phyloP scores from a whole-genome alignment of 1,140 invertebrate genomes.

The Laupala kohalensis region DNA sequence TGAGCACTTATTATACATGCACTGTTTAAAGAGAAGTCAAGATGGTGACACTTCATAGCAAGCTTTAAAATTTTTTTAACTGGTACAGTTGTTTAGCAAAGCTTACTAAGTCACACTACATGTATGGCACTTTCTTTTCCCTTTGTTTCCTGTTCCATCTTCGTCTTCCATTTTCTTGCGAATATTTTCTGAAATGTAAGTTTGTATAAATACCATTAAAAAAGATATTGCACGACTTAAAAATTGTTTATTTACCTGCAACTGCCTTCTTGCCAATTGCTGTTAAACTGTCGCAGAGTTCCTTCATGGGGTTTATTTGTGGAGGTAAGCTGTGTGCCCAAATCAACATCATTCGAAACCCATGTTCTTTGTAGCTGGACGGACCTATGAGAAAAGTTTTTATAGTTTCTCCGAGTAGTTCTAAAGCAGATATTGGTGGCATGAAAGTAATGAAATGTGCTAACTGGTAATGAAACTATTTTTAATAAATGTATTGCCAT shows the following conservation, averaged over 20 bases:
- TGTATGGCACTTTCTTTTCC: conserved; percentile 25
- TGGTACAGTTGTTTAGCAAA: no score
- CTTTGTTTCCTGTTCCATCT: conserved; percentile 27
- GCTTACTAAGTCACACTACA: conserved; percentile 27
- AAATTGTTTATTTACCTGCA: conserved; percentile 32
- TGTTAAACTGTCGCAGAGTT: conserved; percentile 49
- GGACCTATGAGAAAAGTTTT: conserved; percentile 36
- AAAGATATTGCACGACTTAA: background rate
- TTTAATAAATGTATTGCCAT: no score
- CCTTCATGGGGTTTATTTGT: conserved; percentile 44
- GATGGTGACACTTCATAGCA: no score
- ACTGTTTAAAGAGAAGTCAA: no score
- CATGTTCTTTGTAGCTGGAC: conserved; percentile 61
- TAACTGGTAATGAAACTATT: no score
- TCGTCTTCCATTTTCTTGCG: conserved; percentile 32
- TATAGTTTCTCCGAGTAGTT: background rate
- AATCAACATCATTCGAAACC: conserved; percentile 53
- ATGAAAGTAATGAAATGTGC: background rate
- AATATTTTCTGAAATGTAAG: conserved; percentile 28
- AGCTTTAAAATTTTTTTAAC: no score
- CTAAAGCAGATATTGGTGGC: background rate
- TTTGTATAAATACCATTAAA: conserved; percentile 5
- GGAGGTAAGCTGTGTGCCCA: conserved; percentile 51
- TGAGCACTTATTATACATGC: no score
- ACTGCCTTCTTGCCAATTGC: conserved; percentile 45